Conservation (phyloP, 2,113 vertebrate species). For the Todiramphus chloris region DNA sequence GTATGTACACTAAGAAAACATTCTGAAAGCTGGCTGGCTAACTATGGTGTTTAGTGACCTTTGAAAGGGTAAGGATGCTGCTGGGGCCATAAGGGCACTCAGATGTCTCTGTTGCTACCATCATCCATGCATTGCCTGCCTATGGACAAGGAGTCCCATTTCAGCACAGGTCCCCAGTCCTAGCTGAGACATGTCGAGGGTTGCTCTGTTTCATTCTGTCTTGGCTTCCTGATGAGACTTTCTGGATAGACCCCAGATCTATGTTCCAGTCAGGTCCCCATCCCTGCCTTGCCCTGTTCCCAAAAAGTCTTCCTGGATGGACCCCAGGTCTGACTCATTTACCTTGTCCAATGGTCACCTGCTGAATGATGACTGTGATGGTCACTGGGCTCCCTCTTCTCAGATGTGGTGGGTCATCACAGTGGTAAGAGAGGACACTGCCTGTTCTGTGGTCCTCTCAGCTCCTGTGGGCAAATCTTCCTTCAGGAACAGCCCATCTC, state of each 20-base stretch:
- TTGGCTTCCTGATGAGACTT: neutral
- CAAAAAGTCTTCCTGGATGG: neutral
- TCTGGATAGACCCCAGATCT: neutral
- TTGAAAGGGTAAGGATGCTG: neutral
- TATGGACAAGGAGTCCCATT: neutral
- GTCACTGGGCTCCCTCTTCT: rapidly evolving
- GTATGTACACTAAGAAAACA: neutral
- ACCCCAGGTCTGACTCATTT: neutral
- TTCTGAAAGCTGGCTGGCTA: neutral
- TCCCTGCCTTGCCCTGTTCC: neutral
- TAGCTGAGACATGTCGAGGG: neutral
- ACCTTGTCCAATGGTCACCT: rapidly evolving
- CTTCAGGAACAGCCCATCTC: neutral
- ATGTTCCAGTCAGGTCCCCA: neutral
- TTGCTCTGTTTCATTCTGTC: neutral
- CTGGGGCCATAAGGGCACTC: neutral
- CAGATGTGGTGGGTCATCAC: neutral
- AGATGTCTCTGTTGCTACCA: neutral
- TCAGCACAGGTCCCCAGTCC: neutral
- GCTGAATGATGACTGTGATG: neutral
- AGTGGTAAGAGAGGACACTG: neutral
- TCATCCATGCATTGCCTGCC: neutral
- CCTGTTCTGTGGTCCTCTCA: neutral
- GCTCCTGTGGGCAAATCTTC: rapidly evolving
- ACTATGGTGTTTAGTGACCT: neutral